A percentile compares a stretch with the other conserved stretches of the same genome.
Evolutionary conservation across 2,797 vertebrate species (phyloP).

Genomic region (Falco columbarius): DNA sequence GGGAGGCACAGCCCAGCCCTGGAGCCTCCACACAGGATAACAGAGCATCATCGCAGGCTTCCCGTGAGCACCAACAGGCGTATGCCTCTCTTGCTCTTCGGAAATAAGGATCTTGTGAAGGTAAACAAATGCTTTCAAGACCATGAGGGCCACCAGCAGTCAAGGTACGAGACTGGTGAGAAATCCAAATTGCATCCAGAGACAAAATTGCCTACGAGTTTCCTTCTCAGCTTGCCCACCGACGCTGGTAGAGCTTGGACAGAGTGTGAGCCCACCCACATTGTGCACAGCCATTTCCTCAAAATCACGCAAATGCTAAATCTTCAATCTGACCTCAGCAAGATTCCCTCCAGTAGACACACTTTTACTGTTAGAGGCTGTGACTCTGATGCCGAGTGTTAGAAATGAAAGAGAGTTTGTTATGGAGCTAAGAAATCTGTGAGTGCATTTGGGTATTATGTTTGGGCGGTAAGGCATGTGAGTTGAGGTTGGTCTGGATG

Average conservation of each 20-base stretch:
- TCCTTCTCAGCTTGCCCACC: constrained; percentile 13
- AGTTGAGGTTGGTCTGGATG: constrained; percentile 61
- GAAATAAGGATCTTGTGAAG: not conserved
- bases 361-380: constrained; percentile 38
- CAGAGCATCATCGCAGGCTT: accelerated
- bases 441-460: constrained; percentile 47
- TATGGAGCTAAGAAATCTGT: constrained; percentile 42
- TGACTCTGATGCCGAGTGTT: not conserved
- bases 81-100: accelerated
- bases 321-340: constrained; percentile 35
- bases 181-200: not conserved
- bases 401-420: constrained; percentile 55
- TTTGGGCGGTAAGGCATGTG: constrained; percentile 54
- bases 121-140: not conserved
- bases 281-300: not conserved
- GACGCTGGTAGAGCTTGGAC: not conserved
- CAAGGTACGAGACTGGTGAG: not conserved
- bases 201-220: not conserved
- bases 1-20: not conserved
- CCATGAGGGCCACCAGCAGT: not conserved
- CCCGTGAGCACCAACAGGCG: accelerated
- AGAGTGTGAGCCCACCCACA: not conserved
- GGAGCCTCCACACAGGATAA: not conserved
- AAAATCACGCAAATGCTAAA: not conserved
- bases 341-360: constrained; percentile 57